Percentiles rank a stretch among this genome's conserved stretches.
Evolutionary conservation across 2,113 vertebrate genomes (phyloP).

Genomic region (Pseudopipra pipra): DNA sequence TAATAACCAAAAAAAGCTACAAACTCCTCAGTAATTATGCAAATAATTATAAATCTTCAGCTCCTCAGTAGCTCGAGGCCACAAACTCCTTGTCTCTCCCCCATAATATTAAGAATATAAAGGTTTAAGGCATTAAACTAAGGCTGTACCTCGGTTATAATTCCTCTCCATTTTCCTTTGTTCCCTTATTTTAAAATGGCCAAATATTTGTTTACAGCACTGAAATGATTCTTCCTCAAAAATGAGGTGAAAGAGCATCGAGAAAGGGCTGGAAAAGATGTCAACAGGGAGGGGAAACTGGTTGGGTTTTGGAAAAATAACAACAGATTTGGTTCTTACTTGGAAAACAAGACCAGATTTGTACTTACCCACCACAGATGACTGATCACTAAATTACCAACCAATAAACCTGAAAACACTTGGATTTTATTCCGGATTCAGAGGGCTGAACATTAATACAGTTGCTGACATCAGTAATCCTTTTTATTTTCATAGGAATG

Average conservation of each 20-base stretch:
- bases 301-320: background rate
- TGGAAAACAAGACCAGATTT: background rate
- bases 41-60: constrained; percentile 22
- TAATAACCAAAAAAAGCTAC: background rate
- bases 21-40: background rate
- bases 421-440: background rate
- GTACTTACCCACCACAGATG: background rate
- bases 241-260: background rate
- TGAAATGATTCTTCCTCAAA: background rate
- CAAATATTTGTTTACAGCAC: background rate
- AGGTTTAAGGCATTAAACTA: background rate
- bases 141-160: background rate
- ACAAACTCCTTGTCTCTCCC: background rate
- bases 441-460: background rate
- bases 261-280: background rate
- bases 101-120: background rate
- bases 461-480: background rate
- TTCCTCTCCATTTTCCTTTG: background rate
- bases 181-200: background rate
- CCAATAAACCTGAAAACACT: background rate
- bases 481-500: background rate
- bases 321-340: too few relatives aligned
- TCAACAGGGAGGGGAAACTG: background rate
- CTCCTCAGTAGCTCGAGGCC: background rate
- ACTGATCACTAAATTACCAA: background rate